These are phyloP conservation scores for Misgurnus mizolepis DNA, from an alignment of 2,113 vertebrate genomes.

Conservation along the genomic window DNA sequence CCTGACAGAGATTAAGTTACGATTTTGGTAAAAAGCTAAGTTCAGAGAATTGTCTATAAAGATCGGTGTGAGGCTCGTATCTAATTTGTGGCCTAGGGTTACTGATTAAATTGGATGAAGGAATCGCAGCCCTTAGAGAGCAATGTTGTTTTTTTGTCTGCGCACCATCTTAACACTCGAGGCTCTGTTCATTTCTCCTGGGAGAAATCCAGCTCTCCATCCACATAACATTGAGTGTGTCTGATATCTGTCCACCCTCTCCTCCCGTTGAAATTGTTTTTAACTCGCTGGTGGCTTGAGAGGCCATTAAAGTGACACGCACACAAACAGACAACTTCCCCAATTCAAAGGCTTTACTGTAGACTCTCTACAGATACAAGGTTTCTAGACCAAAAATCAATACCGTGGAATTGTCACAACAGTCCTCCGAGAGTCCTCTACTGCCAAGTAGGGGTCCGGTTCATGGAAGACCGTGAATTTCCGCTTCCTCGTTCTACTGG, in stretches of 20 bases:
- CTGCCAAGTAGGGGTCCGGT: slow-evolving; percentile 26
- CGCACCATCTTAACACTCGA: not conserved
- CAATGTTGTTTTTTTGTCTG: slow-evolving; percentile 6
- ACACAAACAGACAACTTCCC: slow-evolving; percentile 35
- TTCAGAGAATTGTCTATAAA: slow-evolving; percentile 18
- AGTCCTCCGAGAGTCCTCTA: slow-evolving; percentile 38
- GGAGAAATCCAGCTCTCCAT: slow-evolving; percentile 24
- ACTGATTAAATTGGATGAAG: slow-evolving; percentile 19
- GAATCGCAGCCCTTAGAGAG: slow-evolving; percentile 14
- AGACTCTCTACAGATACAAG: slow-evolving; percentile 40
- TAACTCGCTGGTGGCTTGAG: slow-evolving; percentile 16
- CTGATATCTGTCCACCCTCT: slow-evolving; percentile 26
- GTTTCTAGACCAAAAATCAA: slow-evolving; percentile 47
- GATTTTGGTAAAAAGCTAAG: not conserved
- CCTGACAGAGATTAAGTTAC: not conserved
- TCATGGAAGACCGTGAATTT: slow-evolving; percentile 24
- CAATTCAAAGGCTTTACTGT: slow-evolving; percentile 20
- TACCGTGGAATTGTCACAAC: slow-evolving; percentile 42
- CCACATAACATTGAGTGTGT: not conserved
- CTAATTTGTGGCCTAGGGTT: slow-evolving; percentile 11
- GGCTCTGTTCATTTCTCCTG: slow-evolving; percentile 6
- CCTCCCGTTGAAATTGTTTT: slow-evolving; percentile 16
- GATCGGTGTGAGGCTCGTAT: slow-evolving; percentile 6
- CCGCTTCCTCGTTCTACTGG: slow-evolving; percentile 12
- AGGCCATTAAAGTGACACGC: slow-evolving; percentile 27